Base-by-base conservation (phyloP, 1,140 invertebrate species). In the Cotesia glomerata region DNA sequence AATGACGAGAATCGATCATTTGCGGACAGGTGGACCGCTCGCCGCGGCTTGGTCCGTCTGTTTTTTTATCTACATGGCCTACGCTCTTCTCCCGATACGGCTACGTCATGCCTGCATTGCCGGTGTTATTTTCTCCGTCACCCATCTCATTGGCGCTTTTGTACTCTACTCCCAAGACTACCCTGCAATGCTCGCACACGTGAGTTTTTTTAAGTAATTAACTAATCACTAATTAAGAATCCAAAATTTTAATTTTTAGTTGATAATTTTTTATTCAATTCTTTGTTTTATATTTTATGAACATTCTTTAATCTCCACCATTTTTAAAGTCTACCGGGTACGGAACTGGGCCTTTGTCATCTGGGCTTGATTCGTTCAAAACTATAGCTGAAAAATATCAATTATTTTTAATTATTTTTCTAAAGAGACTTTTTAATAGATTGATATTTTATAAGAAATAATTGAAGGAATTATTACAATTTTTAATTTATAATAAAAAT, bases 21-120 rank as follows among this genome's bases (percentile, higher is more conserved):
- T 81, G 26, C 77, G 79, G 5, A 80, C 82, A 8, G 83, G 84
- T 9, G 84, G 83, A 77, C 79, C 82, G 52, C 13, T 83, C 18
- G 89, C 92, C 3, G 91, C 92, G 0, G 89, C 92, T 0, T 92
- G 92, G 85, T 88, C 89, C 3, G 90, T 91, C 5, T 88, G 94
- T 11, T 90, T 96, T 69, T 95, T 95, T 87, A 93, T 95, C 58
- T 98, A 97, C 87, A 89, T 96, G 85, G 93, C 93, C 34, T 97
- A 97, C 81, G 94, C 95, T 0, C 90, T 97, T 75, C 89, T 98
- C 69, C 95, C 95, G 1, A 90, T 97, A 51, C 89, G 93, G 63
- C 90, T 96, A 75, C 91, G 93, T 75, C 92, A 96, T 81, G 93
- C 94, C 18, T 89, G 93, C 34, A 83, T 94, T 36, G 92, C 91